Evolutionary conservation across 2,113 vertebrate genomes (phyloP).

Genomic region (Pseudorectes ferrugineus): DNA sequence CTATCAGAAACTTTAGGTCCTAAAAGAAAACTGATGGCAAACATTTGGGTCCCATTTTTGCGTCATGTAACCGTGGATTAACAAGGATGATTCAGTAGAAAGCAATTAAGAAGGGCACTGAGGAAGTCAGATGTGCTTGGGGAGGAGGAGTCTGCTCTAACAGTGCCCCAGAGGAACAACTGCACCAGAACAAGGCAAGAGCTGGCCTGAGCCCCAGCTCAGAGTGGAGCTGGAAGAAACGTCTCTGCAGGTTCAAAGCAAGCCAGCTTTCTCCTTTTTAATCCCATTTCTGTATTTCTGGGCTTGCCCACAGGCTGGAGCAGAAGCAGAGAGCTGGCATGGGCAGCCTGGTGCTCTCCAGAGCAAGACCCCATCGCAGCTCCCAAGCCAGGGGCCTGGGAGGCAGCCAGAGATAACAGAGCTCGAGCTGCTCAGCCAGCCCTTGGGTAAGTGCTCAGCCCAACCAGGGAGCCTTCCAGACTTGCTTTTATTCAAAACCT

Average conservation of each 20-base stretch:
- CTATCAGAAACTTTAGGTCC: background rate
- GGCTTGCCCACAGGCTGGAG: background rate
- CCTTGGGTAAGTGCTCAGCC: background rate
- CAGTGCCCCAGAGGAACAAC: background rate
- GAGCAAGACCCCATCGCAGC: background rate
- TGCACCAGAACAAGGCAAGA: background rate
- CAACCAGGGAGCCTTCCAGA: background rate
- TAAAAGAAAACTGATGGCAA: constrained; percentile 43
- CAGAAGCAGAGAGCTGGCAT: background rate
- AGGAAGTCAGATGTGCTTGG: background rate
- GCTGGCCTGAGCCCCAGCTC: background rate
- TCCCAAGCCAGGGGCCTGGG: background rate
- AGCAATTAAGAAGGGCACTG: background rate
- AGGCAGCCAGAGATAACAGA: background rate
- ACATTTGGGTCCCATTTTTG: constrained; percentile 8
- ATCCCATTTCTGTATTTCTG: background rate
- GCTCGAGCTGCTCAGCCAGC: background rate
- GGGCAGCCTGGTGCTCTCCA: background rate
- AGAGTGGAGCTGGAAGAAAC: background rate
- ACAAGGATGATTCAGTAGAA: background rate
- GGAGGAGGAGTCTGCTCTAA: background rate
- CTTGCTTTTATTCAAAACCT: background rate
- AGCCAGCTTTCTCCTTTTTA: background rate
- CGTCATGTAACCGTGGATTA: constrained; percentile 1
- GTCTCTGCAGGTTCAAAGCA: background rate